phyloP scores from a whole-genome alignment of 2,888 invertebrate species.

The Agriotes lineatus region DNA sequence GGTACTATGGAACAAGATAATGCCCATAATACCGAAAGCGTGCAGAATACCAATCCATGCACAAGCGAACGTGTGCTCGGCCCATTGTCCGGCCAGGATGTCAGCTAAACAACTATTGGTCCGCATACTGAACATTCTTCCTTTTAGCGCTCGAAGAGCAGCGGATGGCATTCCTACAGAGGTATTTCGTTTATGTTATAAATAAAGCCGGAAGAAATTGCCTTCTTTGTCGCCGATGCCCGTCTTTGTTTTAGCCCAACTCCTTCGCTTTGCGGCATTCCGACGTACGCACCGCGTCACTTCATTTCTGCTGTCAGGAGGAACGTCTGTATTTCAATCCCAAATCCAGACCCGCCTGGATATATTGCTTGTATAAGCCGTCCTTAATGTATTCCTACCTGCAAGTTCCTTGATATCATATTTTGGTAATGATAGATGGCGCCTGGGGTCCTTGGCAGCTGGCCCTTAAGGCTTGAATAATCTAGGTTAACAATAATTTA shows the following conservation, averaged over 20 bases:
- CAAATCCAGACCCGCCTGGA: slow-evolving; percentile 3
- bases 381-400: slow-evolving; percentile 10
- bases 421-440: not conserved
- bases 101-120: slow-evolving; percentile 40
- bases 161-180: slow-evolving; percentile 33
- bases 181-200: slow-evolving; percentile 42
- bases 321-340: slow-evolving; percentile 26
- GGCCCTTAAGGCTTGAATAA: no score
- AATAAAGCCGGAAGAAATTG: slow-evolving; percentile 42
- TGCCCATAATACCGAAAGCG: not conserved
- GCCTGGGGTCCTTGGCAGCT: not conserved
- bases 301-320: slow-evolving; percentile 24
- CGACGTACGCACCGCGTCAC: slow-evolving; percentile 17
- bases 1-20: not conserved
- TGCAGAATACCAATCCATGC: not conserved
- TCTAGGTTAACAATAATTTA: no score
- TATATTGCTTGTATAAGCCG: not conserved
- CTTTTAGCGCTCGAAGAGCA: slow-evolving; percentile 31
- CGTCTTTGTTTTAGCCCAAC: slow-evolving; percentile 26
- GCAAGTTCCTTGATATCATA: not conserved
- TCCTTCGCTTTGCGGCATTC: slow-evolving; percentile 20
- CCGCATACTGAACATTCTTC: slow-evolving; percentile 39
- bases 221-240: slow-evolving; percentile 34
- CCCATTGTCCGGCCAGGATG: slow-evolving; percentile 33
- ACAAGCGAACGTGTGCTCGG: slow-evolving; percentile 5